Conservation (phyloP, 2,888 invertebrate species). For the Ecdyonurus torrentis region DNA sequence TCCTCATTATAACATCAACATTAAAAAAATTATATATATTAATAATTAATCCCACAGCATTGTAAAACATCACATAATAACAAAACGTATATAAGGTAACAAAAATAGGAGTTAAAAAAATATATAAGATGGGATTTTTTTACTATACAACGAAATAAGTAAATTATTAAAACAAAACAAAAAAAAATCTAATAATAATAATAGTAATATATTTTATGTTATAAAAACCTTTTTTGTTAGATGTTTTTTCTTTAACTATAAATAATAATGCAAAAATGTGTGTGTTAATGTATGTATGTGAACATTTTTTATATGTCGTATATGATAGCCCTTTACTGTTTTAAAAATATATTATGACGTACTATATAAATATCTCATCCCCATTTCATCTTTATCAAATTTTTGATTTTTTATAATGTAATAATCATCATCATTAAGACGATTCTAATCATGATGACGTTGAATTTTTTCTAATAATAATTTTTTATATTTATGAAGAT, state of each 20-base stretch:
- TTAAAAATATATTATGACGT: no score
- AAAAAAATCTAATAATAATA: no score
- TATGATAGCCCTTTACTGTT: no score
- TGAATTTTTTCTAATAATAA: no score
- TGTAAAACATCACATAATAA: neutral
- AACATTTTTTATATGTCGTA: no score
- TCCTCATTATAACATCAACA: neutral
- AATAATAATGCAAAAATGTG: slow-evolving; percentile 12
- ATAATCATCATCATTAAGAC: neutral
- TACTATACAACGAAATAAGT: slow-evolving; percentile 15
- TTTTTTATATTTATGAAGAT: slow-evolving; percentile 13
- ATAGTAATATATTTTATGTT: slow-evolving; percentile 17
- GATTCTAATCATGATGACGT: neutral
- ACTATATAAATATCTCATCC: no score
- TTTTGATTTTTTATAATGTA: neutral
- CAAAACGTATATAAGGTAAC: neutral
- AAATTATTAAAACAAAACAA: slow-evolving; percentile 16
- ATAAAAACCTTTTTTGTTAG: slow-evolving; percentile 15
- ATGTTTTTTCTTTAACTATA: slow-evolving; percentile 9
- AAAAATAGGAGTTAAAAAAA: no score
- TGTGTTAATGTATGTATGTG: slow-evolving; percentile 11
- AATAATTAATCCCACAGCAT: neutral
- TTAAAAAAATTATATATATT: neutral
- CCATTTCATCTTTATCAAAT: neutral
- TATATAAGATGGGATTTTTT: neutral